A percentile compares a stretch with the other conserved stretches of the same genome.
phyloP scores from a whole-genome alignment of 2,113 vertebrate species.

The Trichomycterus rosablanca region DNA sequence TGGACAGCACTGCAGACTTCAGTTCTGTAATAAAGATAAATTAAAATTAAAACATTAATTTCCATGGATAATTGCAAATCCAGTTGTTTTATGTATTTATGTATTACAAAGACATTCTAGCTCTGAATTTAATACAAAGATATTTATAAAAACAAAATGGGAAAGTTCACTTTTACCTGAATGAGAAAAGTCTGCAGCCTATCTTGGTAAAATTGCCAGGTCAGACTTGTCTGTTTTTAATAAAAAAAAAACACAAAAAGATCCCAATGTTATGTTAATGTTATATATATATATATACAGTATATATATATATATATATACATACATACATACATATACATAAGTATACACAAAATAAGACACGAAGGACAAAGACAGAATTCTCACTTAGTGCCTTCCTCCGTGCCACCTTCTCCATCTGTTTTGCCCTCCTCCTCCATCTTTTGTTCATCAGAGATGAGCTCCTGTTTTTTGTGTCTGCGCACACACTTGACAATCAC shows the following conservation, averaged over 20 bases:
- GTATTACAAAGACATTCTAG: too few relatives aligned
- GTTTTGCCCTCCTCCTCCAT: conserved; percentile 93
- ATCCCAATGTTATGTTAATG: not conserved
- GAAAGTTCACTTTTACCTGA: conserved; percentile 46
- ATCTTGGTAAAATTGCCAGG: conserved; percentile 23
- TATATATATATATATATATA: too few relatives aligned
- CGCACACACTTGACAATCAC: conserved; percentile 90
- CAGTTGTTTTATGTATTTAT: too few relatives aligned
- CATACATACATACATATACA: too few relatives aligned
- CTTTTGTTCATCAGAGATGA: conserved; percentile 90
- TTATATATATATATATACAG: too few relatives aligned
- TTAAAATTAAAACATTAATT: too few relatives aligned
- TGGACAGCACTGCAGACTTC: not conserved
- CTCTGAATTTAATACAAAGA: too few relatives aligned
- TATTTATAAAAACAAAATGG: too few relatives aligned
- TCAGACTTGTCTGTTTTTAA: conserved; percentile 54
- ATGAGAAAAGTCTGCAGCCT: conserved; percentile 15
- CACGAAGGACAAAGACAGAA: not conserved
- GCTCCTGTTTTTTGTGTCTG: conserved; percentile 87
- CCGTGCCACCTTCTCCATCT: conserved; percentile 80
- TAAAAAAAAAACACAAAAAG: conserved; percentile 19
- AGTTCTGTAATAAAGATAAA: conserved; percentile 25
- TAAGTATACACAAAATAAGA: not conserved
- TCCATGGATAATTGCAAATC: too few relatives aligned
- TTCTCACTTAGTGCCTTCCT: conserved; percentile 85